Percentiles rank a stretch among this genome's conserved stretches.
Conservation (phyloP, 2,113 vertebrate genomes). For the Melospiza melodia region DNA sequence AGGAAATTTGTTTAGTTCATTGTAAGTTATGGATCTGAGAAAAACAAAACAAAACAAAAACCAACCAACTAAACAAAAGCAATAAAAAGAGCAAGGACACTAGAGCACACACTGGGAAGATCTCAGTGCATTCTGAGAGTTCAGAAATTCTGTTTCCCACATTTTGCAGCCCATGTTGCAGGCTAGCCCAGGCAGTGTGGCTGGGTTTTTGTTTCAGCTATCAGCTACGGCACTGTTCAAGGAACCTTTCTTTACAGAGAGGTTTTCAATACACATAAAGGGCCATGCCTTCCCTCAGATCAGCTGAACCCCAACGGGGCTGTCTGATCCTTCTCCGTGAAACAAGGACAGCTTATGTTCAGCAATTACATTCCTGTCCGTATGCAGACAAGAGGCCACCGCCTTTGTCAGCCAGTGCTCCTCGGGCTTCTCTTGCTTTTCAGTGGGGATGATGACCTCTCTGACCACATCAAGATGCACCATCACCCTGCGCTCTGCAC, state of each 20-base stretch:
- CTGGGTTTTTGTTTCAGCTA: constrained; percentile 41
- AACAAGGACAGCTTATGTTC: constrained; percentile 65
- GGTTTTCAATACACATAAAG: constrained; percentile 16
- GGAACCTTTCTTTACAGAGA: constrained; percentile 16
- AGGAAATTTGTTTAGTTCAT: neutral
- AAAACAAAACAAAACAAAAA: neutral
- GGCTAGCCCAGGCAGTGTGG: neutral
- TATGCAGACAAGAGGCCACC: constrained; percentile 42
- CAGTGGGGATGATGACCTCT: constrained; percentile 24
- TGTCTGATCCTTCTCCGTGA: constrained; percentile 48
- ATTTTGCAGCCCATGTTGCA: neutral
- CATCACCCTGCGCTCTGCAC: constrained; percentile 29
- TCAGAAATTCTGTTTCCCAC: constrained; percentile 35
- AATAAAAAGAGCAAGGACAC: neutral
- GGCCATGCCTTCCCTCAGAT: constrained; percentile 19
- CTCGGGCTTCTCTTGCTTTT: constrained; percentile 34
- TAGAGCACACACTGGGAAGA: neutral
- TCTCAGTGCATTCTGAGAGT: neutral
- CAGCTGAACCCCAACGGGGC: constrained; percentile 22
- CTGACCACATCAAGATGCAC: constrained; percentile 62
- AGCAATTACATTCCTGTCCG: constrained; percentile 57
- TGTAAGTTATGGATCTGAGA: neutral
- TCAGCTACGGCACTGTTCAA: constrained; percentile 46
- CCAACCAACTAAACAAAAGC: neutral
- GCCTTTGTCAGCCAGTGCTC: constrained; percentile 42